Conservation (phyloP, 2,797 vertebrate species). For the Lerista edwardsae region DNA sequence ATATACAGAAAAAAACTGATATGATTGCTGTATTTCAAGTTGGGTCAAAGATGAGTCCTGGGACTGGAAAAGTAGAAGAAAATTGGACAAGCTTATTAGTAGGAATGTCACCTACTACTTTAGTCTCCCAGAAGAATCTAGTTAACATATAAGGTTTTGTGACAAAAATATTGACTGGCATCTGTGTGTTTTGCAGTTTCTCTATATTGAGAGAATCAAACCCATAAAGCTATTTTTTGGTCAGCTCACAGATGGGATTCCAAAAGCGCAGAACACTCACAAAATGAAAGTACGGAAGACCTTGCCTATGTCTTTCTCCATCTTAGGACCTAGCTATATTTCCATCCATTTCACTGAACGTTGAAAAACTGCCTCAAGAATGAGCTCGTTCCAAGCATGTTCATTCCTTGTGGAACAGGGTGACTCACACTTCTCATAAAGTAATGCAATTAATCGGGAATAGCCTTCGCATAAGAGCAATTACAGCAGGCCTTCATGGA, state of each 20-base stretch:
- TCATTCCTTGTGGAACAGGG: conserved; percentile 19
- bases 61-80: neutral
- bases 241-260: neutral
- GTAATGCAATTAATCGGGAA: conserved; percentile 28
- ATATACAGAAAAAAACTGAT: neutral
- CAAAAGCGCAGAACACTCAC: no score
- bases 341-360: neutral
- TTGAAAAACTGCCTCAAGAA: neutral
- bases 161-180: neutral
- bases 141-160: no score
- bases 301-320: neutral
- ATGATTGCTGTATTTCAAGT: neutral
- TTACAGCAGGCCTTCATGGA: conserved; percentile 14
- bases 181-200: neutral
- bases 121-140: neutral
- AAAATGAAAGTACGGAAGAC: neutral
- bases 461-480: neutral
- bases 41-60: neutral
- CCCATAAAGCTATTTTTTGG: neutral
- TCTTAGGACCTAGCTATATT: neutral
- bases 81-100: neutral
- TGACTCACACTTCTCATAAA: conserved; percentile 41
- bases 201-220: neutral
- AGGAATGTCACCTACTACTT: neutral
- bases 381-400: conserved; percentile 7